Evolutionary conservation across 2,888 invertebrate genomes (phyloP), one percentile per base, ranked within the genome.

Genomic region (Melieria omissa): DNA sequence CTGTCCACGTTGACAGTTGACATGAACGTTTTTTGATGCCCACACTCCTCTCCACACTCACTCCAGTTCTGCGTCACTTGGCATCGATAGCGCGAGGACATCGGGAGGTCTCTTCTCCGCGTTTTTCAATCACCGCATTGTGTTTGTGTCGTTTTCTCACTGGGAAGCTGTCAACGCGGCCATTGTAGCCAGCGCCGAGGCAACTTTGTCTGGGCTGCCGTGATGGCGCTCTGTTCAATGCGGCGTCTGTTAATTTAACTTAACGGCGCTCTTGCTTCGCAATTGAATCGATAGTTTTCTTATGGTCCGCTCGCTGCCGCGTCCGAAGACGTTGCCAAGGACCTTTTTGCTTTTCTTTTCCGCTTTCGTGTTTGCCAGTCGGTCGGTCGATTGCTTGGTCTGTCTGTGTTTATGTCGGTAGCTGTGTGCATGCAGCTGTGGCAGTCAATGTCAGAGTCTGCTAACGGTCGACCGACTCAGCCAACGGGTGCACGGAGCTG

Each of bases 391-490:
- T 52, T 14, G 14, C 8, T 54, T 14, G 14, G 54, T 4, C 54
- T 14, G n/a, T 6, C 12, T 14, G 54, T 7, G n/a, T 49, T 49
- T n/a, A 3, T 5, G 60, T 8, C 58, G 41, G 42, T 49, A 12
- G 29, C 41, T 67, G 44, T 42, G 49, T 61, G 67, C 10, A 29
- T 61, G 52, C 60, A 52, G 52, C 49, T 61, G 58, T 67, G 16
- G 61, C 54, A 71, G 64, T 71, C 67, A 68, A 71, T 68, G 65
- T 65, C 71, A 65, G 68, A 47, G 44, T 47, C 60, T 66, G 73
- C 68, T 68, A 62, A 55, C 57, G 47, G 67, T 61, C 52, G 58
- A n/a, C 14, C n/a, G 16, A 14, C 29, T 29, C 29, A 2, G 29
- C 29, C 60, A 63, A 7, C 7, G 67, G 49, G 58, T 55, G 47